A percentile compares a stretch with the other conserved stretches of the same genome.
phyloP scores from a whole-genome alignment of 2,113 vertebrate genomes.

The Mirza zaza region DNA sequence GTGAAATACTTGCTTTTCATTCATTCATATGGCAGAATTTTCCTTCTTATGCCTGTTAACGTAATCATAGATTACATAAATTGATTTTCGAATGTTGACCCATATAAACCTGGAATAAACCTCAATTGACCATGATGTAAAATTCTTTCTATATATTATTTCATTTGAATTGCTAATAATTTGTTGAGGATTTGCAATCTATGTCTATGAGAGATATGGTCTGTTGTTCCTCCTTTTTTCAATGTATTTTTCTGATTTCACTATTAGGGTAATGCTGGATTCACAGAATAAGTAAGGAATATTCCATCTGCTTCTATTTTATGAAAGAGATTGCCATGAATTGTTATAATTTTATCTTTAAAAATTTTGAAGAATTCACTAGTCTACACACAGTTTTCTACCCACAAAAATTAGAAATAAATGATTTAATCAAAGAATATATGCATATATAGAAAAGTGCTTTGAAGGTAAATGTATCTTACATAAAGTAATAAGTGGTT shows the following conservation, averaged over 20 bases:
- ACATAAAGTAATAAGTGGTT: not conserved
- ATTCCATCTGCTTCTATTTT: too few relatives aligned
- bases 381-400: too few relatives aligned
- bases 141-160: too few relatives aligned
- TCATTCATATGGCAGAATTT: not conserved
- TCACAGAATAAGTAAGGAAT: too few relatives aligned
- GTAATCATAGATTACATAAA: not conserved
- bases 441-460: not conserved
- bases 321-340: too few relatives aligned
- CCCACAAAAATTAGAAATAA: not conserved
- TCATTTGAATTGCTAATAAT: too few relatives aligned
- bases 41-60: not conserved
- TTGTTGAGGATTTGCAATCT: not conserved
- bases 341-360: too few relatives aligned
- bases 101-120: not conserved
- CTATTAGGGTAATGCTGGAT: too few relatives aligned
- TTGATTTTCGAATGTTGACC: not conserved
- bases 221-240: not conserved
- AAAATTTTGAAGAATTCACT: too few relatives aligned
- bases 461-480: not conserved
- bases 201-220: not conserved
- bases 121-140: too few relatives aligned
- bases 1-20: not conserved
- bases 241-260: not conserved
- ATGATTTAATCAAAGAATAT: not conserved